These are phyloP conservation scores for Drosophila tristis DNA, from an alignment of 1,140 invertebrate genomes.

Conservation along the genomic window DNA sequence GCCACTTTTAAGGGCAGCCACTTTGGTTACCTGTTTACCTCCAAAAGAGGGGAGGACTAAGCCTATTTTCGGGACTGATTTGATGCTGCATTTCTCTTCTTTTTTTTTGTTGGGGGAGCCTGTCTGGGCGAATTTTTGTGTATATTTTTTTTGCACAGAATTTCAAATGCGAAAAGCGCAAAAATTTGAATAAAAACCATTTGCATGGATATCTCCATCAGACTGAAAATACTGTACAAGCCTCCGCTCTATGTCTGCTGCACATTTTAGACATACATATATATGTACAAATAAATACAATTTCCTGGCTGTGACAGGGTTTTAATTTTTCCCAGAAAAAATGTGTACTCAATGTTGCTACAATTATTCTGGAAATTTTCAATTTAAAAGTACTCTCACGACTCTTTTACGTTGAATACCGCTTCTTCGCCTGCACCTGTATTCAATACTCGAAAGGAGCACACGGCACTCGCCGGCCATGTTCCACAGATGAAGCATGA, in stretches of 20 bases:
- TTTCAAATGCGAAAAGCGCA: conserved; percentile 55
- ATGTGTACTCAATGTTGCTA: too few species aligned
- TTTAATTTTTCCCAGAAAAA: too few species aligned
- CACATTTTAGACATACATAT: not conserved
- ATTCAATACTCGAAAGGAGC: not conserved
- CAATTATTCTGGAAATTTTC: too few species aligned
- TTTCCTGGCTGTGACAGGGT: too few species aligned
- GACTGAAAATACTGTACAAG: too few species aligned
- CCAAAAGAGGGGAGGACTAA: conserved; percentile 40
- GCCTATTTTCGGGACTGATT: conserved; percentile 60
- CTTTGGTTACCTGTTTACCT: conserved; percentile 61
- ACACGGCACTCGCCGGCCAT: too few species aligned
- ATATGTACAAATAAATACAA: too few species aligned
- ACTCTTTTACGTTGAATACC: too few species aligned
- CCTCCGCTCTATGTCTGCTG: not conserved
- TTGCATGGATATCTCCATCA: conserved; percentile 64
- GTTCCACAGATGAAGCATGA: conserved; percentile 48
- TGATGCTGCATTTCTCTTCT: conserved; percentile 12
- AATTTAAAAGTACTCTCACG: too few species aligned
- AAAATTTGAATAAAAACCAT: conserved; percentile 80
- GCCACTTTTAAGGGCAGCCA: conserved; percentile 56
- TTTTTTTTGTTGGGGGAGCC: conserved; percentile 12
- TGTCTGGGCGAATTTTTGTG: not conserved
- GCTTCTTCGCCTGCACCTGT: not conserved
- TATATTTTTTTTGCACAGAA: conserved; percentile 55